Percentiles rank a stretch among this genome's conserved stretches.
Conservation (phyloP, 2,888 invertebrate genomes). For the Omphaloscelis lunosa region DNA sequence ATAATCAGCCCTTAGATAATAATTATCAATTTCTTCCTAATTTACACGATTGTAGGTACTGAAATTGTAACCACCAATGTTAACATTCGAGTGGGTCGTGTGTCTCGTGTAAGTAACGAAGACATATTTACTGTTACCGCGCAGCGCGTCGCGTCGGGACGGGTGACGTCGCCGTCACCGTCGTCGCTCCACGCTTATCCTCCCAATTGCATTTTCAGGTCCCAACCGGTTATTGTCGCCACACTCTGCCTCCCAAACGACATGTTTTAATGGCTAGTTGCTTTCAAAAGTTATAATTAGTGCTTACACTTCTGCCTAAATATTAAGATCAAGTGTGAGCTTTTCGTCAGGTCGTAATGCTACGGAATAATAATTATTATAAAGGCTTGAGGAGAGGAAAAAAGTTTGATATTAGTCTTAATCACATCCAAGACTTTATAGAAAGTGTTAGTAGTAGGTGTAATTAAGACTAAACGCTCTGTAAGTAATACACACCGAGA, state of each 20-base stretch:
- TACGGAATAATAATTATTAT: background rate
- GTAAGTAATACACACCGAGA: background rate
- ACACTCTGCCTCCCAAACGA: slow-evolving; percentile 24
- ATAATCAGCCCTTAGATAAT: background rate
- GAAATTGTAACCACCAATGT: background rate
- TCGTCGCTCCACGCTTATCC: slow-evolving; percentile 56
- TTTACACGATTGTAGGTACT: no score
- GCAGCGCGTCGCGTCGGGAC: slow-evolving; percentile 21
- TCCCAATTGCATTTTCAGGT: slow-evolving; percentile 66
- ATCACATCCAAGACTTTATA: background rate
- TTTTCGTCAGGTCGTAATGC: slow-evolving; percentile 12
- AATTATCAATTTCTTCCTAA: background rate
- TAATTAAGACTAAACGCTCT: background rate
- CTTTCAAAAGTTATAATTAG: slow-evolving; percentile 43
- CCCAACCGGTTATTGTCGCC: slow-evolving; percentile 60
- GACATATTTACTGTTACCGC: slow-evolving; percentile 62
- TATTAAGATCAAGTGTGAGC: slow-evolving; percentile 17
- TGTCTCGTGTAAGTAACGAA: slow-evolving; percentile 59
- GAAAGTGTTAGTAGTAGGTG: background rate
- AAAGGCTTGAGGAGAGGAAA: background rate
- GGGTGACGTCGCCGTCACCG: slow-evolving; percentile 13
- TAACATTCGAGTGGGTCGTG: slow-evolving; percentile 18
- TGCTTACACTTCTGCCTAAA: slow-evolving; percentile 22
- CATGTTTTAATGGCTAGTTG: slow-evolving; percentile 45
- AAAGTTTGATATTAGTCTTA: background rate